Evolutionary conservation across 2,888 invertebrate genomes (phyloP).

Genomic region (Lysandra coridon): DNA sequence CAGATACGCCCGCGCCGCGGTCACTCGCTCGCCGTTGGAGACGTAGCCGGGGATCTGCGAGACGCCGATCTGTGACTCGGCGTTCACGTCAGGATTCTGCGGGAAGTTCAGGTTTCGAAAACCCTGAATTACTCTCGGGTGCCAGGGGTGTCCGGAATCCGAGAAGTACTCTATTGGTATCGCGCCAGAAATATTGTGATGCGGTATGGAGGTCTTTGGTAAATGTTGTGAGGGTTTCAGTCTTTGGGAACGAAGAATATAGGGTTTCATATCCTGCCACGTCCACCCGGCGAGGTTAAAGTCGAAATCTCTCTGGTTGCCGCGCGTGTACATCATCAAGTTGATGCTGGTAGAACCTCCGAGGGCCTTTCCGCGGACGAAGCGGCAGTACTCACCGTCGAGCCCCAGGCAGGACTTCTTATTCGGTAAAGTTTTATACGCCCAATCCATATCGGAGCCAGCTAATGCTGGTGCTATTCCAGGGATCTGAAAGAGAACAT

Average conservation of each 20-base stretch:
- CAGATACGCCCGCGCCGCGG: constrained; percentile 57
- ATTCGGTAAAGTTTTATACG: constrained; percentile 56
- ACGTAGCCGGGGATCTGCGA: constrained; percentile 53
- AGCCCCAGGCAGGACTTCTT: constrained; percentile 57
- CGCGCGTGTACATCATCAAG: constrained; percentile 63
- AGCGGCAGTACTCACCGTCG: constrained; percentile 49
- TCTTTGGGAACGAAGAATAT: constrained; percentile 60
- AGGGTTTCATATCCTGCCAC: constrained; percentile 57
- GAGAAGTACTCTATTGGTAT: constrained; percentile 53
- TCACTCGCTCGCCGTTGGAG: constrained; percentile 54
- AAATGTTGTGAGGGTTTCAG: constrained; percentile 48
- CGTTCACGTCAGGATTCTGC: constrained; percentile 57
- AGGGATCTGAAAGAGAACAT: constrained; percentile 50
- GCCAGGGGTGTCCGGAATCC: constrained; percentile 55
- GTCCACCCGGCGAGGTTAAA: constrained; percentile 56
- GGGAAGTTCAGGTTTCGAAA: constrained; percentile 50
- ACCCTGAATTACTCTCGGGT: constrained; percentile 48
- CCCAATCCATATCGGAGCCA: constrained; percentile 55
- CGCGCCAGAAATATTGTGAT: constrained; percentile 58
- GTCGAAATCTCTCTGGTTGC: constrained; percentile 54
- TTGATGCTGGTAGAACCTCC: constrained; percentile 66
- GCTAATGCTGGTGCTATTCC: constrained; percentile 45
- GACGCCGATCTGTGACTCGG: constrained; percentile 57
- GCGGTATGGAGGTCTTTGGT: constrained; percentile 53
- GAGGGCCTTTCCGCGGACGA: constrained; percentile 58